Base-by-base conservation (phyloP, 2,113 vertebrate species). In the Phasianus colchicus region DNA sequence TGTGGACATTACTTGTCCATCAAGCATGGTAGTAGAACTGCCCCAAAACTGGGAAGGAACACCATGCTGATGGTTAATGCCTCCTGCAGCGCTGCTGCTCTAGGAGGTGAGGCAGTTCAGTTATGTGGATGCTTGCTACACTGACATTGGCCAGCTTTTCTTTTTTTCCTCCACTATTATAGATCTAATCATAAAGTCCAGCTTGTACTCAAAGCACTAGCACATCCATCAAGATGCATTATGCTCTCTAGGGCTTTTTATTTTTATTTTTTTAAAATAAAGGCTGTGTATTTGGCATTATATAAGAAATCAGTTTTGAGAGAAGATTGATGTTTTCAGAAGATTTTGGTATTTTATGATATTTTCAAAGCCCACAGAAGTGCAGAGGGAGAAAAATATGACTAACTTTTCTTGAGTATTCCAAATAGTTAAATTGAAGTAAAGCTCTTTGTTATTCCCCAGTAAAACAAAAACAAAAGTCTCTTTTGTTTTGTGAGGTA, bases 401-500 rank as follows among this genome's bases (percentile, higher is more conserved):
- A 12, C 22, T 24, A 69, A 34, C 32, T 92, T 90, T 86, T 79
- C 69, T 48, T 25, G 38, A 67, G 48, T 67, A 80, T 22, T 16
- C 63, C 36, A 19, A 85, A 84, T 30, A 72, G 47, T 92, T 93
- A 61, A 93, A 74, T 45, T 3, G 14, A 91, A 87, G 58, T 78
- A 24, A 90, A 69, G 20, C 79, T 95, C 63, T 95, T 69, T 90
- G 27, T 57, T 30, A 11, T 83, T 93, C 89, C 45, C 58, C 95
- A 65, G 81, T 10, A 55, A 55, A 18, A 20, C 18, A 32, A 32
- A 50, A 85, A 95, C 91, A 89, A 86, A 70, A 4, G 17, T 45
- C 36, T 79, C 52, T 92, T 34, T 45, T 66, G 32, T 96, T 95
- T 96, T 88, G 65, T 93, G 92, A 93, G 93, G 91, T 96, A 96